Conservation (phyloP, 2,113 vertebrate genomes). For the Seriola quinqueradiata region DNA sequence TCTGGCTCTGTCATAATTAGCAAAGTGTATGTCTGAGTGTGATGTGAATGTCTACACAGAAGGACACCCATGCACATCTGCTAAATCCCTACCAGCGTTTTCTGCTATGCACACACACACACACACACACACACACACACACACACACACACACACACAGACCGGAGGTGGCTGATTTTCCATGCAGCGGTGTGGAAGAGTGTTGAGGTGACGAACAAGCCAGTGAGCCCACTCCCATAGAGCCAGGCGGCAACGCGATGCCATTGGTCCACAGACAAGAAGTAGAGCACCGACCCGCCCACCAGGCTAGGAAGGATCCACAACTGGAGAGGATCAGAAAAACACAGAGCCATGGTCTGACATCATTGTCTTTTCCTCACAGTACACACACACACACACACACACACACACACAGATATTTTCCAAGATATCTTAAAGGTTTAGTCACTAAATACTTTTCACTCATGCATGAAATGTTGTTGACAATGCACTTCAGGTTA, state of each 20-base stretch:
- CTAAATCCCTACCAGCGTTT: constrained; percentile 5
- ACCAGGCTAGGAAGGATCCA: constrained; percentile 95
- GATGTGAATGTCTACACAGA: constrained; percentile 6
- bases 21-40: constrained; percentile 20
- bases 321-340: constrained; percentile 78
- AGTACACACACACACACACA: background rate
- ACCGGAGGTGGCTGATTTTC: constrained; percentile 95
- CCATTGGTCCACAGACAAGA: constrained; percentile 90
- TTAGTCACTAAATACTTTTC: too few relatives aligned
- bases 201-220: constrained; percentile 92
- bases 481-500: background rate
- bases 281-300: constrained; percentile 89
- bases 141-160: constrained; percentile 41
- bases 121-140: constrained; percentile 25
- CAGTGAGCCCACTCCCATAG: constrained; percentile 91
- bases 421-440: too few relatives aligned
- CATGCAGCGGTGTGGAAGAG: constrained; percentile 92
- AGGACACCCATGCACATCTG: constrained; percentile 46
- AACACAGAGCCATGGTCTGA: background rate
- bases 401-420: background rate
- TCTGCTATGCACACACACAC: constrained; percentile 21
- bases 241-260: constrained; percentile 91
- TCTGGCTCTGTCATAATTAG: constrained; percentile 53
- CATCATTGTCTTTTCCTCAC: background rate
- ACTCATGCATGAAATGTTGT: too few relatives aligned